Evolutionary conservation across 2,797 vertebrate genomes (phyloP).

Genomic region (Enteromius mattozi): DNA sequence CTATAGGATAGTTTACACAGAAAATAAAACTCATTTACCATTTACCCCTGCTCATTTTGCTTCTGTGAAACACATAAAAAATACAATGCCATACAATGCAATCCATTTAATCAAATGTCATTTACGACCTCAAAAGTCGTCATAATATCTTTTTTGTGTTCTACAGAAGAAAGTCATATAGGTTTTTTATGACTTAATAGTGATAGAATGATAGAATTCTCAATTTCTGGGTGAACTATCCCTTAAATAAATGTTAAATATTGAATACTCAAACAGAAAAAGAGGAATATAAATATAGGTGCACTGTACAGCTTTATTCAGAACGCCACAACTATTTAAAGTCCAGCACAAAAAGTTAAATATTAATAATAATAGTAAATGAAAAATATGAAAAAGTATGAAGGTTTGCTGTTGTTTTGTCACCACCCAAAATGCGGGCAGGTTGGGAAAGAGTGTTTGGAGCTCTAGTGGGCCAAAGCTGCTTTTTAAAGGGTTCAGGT

Average conservation of each 20-base stretch:
- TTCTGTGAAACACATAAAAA: not conserved
- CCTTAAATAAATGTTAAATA: not conserved
- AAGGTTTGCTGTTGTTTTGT: constrained; percentile 49
- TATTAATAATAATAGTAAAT: not conserved
- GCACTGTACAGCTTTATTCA: not conserved
- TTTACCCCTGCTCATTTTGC: not conserved
- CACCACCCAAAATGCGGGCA: constrained; percentile 50
- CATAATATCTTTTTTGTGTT: not conserved
- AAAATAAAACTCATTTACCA: not conserved
- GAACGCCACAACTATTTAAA: not conserved
- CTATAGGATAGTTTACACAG: not conserved
- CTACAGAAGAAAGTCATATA: not conserved
- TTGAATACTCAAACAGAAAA: not conserved
- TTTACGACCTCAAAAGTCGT: not conserved
- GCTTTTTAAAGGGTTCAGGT: constrained; percentile 75
- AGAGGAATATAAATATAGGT: not conserved
- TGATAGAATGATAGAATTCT: not conserved
- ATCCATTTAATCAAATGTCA: not conserved
- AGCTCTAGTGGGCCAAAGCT: constrained; percentile 70
- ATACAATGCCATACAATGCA: not conserved
- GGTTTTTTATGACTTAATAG: not conserved
- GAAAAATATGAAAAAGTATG: constrained; percentile 14
- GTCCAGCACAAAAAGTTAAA: not conserved
- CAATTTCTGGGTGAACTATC: not conserved
- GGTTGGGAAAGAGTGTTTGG: constrained; percentile 73